Evolutionary conservation across 2,113 vertebrate genomes (phyloP).

Genomic region (Chlamydotis undulata): DNA sequence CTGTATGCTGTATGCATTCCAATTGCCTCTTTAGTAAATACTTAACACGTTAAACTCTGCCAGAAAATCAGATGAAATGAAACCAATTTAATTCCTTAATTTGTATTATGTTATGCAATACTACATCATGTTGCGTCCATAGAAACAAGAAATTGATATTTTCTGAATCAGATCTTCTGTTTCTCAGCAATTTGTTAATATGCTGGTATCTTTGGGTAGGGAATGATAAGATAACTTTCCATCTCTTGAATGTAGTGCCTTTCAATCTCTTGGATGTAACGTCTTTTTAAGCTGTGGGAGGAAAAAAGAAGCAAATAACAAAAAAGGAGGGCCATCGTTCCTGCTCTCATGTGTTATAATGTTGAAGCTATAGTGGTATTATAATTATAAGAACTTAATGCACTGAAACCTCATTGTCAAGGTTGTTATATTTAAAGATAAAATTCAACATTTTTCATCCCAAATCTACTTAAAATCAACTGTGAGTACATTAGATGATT

Average conservation of each 20-base stretch:
- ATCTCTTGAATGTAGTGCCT: not conserved
- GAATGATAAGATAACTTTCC: not conserved
- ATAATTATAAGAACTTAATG: not conserved
- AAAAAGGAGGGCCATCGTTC: not conserved
- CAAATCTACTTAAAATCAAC: not conserved
- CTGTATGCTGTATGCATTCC: slow-evolving; percentile 60
- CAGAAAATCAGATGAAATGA: slow-evolving; percentile 73
- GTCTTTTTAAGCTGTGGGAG: fast-evolving
- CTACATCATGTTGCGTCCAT: slow-evolving; percentile 47
- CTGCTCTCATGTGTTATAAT: not conserved
- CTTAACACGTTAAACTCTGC: slow-evolving; percentile 60
- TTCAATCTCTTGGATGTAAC: not conserved
- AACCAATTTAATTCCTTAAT: slow-evolving; percentile 74
- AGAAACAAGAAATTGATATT: slow-evolving; percentile 58
- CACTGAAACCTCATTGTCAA: not conserved
- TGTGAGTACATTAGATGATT: not conserved
- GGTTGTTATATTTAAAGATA: not conserved
- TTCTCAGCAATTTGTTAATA: slow-evolving; percentile 13
- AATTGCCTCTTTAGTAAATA: slow-evolving; percentile 73
- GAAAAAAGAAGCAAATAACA: not conserved
- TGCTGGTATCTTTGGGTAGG: not conserved
- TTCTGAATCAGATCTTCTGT: slow-evolving; percentile 9
- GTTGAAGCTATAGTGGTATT: not conserved
- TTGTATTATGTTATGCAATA: slow-evolving; percentile 71
- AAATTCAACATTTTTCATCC: not conserved